Evolutionary conservation across 2,113 vertebrate species (phyloP).

Genomic region (Melospiza melodia): DNA sequence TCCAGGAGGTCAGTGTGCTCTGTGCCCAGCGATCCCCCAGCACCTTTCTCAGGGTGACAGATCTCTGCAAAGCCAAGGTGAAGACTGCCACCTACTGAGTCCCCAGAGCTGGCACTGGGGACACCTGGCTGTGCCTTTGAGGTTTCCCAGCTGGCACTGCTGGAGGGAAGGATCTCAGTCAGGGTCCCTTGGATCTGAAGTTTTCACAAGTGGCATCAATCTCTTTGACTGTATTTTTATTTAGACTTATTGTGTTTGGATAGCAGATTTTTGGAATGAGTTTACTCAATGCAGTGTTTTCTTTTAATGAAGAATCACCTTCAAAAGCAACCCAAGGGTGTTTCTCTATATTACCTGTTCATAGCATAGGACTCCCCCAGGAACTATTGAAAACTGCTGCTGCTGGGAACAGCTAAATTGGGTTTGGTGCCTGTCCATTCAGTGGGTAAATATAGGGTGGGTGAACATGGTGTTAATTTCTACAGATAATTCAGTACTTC

Average conservation of each 20-base stretch:
- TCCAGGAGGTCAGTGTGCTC: not conserved
- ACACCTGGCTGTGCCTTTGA: not conserved
- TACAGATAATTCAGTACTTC: not conserved
- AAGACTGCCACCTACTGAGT: slow-evolving; percentile 60
- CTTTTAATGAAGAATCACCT: not conserved
- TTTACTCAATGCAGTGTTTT: not conserved
- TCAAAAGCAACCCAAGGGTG: not conserved
- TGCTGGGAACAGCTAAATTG: not conserved
- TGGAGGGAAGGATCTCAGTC: not conserved
- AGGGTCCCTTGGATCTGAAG: not conserved
- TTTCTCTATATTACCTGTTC: not conserved
- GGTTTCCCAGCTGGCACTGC: not conserved
- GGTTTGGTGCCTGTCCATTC: not conserved
- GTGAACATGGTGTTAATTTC: not conserved
- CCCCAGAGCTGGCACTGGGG: not conserved
- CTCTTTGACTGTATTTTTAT: not conserved
- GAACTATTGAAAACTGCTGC: not conserved
- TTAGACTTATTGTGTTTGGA: rapidly evolving
- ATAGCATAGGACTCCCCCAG: rapidly evolving
- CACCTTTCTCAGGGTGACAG: not conserved
- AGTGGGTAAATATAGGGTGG: too few relatives aligned
- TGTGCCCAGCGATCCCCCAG: not conserved
- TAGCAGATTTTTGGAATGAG: not conserved
- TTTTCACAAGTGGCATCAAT: not conserved
- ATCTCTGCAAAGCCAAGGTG: not conserved